Percentiles rank a stretch among this genome's conserved stretches.
phyloP scores from a whole-genome alignment of 2,797 vertebrate genomes.

The Dendrocincla tyrannina region DNA sequence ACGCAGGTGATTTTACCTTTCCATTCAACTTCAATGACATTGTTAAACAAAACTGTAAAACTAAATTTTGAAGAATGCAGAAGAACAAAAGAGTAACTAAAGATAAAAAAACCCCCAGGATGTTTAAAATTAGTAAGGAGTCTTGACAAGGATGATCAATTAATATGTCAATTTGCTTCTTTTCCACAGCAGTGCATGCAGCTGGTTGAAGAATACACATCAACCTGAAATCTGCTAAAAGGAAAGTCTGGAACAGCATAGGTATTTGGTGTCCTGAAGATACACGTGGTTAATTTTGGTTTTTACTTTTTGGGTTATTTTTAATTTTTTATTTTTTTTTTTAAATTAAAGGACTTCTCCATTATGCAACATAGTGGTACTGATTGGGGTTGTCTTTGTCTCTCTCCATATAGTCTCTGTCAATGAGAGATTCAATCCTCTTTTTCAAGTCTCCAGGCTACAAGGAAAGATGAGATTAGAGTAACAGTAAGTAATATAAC shows the following conservation, averaged over 20 bases:
- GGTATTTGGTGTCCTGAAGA: constrained; percentile 48
- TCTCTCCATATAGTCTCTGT: constrained; percentile 96
- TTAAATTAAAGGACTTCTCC: background rate
- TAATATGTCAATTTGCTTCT: constrained; percentile 24
- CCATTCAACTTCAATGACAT: constrained; percentile 37
- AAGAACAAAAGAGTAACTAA: constrained; percentile 36
- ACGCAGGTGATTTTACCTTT: background rate
- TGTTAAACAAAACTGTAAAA: constrained; percentile 47
- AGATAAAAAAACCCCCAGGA: background rate
- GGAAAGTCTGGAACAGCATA: constrained; percentile 52
- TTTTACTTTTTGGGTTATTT: background rate
- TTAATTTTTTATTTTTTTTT: background rate
- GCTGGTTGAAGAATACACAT: constrained; percentile 39
- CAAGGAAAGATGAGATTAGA: constrained; percentile 33
- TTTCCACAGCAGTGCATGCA: constrained; percentile 52
- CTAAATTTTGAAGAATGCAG: constrained; percentile 21
- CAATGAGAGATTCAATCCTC: constrained; percentile 94
- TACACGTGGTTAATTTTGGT: constrained; percentile 26
- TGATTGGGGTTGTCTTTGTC: constrained; percentile 95
- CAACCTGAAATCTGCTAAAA: constrained; percentile 59
- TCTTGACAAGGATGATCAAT: constrained; percentile 27
- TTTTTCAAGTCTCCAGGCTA: constrained; percentile 96
- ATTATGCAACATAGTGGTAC: constrained; percentile 95
- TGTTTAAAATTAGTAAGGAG: background rate
- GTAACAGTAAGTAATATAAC: background rate